Evolutionary conservation across 2,888 invertebrate species (phyloP), one percentile per base, ranked within the genome.

Genomic region (Lepeophtheirus nordmannii): DNA sequence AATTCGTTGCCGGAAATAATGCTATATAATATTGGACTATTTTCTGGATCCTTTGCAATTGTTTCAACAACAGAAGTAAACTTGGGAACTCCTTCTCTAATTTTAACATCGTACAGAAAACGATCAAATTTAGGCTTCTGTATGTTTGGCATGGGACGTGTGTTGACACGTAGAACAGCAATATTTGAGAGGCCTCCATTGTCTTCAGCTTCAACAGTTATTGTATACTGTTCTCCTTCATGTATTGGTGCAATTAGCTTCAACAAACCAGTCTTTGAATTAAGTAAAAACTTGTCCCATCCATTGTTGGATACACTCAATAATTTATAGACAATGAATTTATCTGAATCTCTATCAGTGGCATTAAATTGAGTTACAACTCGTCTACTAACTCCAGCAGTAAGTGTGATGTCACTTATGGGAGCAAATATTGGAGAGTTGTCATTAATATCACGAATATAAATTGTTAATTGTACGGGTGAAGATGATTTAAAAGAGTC

Each of bases 281-380:
- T 84, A 71, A 92, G 89, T 72, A 82, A 82, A 75, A 92, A 91
- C 76, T 88, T 89, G 72, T 85, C 85, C 68, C 84, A 81, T 1
- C 90, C 91, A 75, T 89, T 89, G 76, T 90, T 91, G 68, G 90
- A 89, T 10, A 91, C 87, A 77, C 91, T 90, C 74, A 87, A 87
- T 69, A 92, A 87, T 71, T 85, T 85, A 78, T 89, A 92, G 53
- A 82, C 82, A 68, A 90, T 81, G 66, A 90, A 89, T 73, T 85
- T 83, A 68, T 87, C 89, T 73, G 85, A 85, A 75, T 91, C 91
- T 72, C 87, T 86, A 75, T 91, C 91, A 11, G 83, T 82, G 0
- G 89, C 91, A 72, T 84, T 82, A 68, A 87, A 82, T 84, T 84
- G 57, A n/a, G 58, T 81, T 37, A 87, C 83, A 70, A 81, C 78